Base-by-base conservation (phyloP, 2,888 invertebrate genomes). In the Chrysopilus asiliformis region DNA sequence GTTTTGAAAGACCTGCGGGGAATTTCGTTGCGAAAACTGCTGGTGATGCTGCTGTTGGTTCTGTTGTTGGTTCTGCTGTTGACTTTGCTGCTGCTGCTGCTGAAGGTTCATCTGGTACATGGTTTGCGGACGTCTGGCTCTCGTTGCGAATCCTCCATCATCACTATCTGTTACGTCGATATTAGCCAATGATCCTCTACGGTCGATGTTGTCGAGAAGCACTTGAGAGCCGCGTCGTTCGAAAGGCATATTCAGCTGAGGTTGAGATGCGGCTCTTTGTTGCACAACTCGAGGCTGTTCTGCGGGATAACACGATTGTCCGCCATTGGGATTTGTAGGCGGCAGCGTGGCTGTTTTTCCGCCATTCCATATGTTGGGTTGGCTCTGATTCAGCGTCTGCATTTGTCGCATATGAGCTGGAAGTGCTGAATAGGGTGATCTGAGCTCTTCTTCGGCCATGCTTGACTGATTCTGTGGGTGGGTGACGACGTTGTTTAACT, bases 111-210 rank as follows among this genome's bases (percentile, higher is more conserved):
- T 30, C 30, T 46, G 46, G 27, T 44, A 45, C 24, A 43, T 24
- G 6, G 40, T 33, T 40, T 47, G 46, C 22, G 46, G 43, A 28
- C 45, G 41, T 19, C 45, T 39, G 9, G 32, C 28, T 18, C 40
- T 39, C 34, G 41, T 36, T 8, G 40, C 57, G 47, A 75, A 75
- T 2, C 75, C 75, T 3, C 75, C 75, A 43, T 75, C 72, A 43
- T 72, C 72, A 8, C 71, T 71, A 50, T 72, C 71, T 32, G 71
- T 60, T 49, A 71, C 60, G 40, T 61, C 60, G 14, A 76, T 63
- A 46, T 74, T 76, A 0, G 72, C 71, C 40, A 74, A 68, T 0
- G 75, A 74, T 38, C 72, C 72, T 47, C 74, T 59, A 49, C 74
- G 46, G 50, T 44, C 45, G 7, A 34, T 17, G 22, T 40, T 43